A percentile compares a stretch with the other conserved stretches of the same genome.
phyloP scores from a whole-genome alignment of 2,113 vertebrate genomes.

The Ochotona princeps region DNA sequence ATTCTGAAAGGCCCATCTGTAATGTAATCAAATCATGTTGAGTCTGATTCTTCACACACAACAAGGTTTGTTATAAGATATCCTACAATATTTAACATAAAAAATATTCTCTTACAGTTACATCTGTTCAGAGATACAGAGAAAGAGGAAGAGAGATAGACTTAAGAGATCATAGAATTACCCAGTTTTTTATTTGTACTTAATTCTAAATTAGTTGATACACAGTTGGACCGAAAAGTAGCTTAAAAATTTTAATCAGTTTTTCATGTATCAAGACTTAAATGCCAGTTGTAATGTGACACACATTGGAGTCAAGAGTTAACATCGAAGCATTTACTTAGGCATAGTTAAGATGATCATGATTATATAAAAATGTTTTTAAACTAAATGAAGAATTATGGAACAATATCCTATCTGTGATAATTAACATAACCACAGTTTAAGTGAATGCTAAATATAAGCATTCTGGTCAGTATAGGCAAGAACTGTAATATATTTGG shows the following conservation, averaged over 20 bases:
- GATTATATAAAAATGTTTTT: neutral
- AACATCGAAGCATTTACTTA: neutral
- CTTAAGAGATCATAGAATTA: neutral
- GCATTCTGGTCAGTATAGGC: neutral
- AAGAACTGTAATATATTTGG: neutral
- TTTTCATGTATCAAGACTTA: neutral
- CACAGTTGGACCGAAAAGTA: neutral
- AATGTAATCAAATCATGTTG: constrained; percentile 57
- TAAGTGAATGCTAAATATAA: neutral
- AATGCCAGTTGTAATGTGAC: neutral
- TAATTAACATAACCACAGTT: neutral
- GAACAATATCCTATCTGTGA: neutral
- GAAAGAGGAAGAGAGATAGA: neutral
- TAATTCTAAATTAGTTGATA: neutral
- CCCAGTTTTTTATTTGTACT: neutral
- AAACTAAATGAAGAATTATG: neutral
- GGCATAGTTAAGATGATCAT: neutral
- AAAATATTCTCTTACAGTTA: neutral
- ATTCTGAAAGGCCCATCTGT: constrained; percentile 45
- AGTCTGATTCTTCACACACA: constrained; percentile 2
- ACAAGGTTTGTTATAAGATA: constrained; percentile 41
- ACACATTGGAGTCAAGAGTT: neutral
- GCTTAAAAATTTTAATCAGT: neutral
- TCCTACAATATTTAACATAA: neutral
- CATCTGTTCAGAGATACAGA: neutral